Evolutionary conservation across 2,113 vertebrate genomes (phyloP).

Genomic region (Stegostoma tigrinum): DNA sequence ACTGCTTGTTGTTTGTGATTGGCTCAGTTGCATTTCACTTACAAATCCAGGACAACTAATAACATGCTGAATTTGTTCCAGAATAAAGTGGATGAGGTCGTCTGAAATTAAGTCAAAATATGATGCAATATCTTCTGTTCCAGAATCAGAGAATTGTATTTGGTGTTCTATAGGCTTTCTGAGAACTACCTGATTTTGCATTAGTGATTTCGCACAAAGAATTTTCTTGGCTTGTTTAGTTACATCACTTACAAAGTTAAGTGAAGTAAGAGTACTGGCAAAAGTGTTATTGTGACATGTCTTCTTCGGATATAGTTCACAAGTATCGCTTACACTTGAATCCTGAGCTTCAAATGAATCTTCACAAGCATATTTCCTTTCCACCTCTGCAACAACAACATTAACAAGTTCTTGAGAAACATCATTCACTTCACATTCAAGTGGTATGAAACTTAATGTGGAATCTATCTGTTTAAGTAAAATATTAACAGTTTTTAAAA

Average conservation of each 20-base stretch:
- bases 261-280: background rate
- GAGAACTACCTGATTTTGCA: conserved; percentile 29
- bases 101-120: conserved; percentile 9
- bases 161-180: background rate
- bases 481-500: background rate
- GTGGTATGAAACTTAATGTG: background rate
- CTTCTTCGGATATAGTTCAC: background rate
- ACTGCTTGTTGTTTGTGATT: background rate
- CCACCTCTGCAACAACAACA: conserved; percentile 24
- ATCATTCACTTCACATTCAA: conserved; percentile 6
- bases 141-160: background rate
- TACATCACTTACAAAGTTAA: background rate
- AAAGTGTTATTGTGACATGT: background rate
- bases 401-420: conserved; percentile 30
- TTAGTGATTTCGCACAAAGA: background rate
- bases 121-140: background rate
- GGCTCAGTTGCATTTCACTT: background rate
- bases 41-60: background rate
- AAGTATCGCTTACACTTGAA: background rate
- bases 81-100: background rate
- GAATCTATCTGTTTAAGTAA: background rate
- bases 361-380: conserved; percentile 12
- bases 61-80: background rate
- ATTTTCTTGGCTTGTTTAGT: conserved; percentile 26
- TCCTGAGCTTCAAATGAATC: conserved; percentile 23